phyloP scores from a whole-genome alignment of 2,888 invertebrate genomes.

The Stenchaetothrips biformis region DNA sequence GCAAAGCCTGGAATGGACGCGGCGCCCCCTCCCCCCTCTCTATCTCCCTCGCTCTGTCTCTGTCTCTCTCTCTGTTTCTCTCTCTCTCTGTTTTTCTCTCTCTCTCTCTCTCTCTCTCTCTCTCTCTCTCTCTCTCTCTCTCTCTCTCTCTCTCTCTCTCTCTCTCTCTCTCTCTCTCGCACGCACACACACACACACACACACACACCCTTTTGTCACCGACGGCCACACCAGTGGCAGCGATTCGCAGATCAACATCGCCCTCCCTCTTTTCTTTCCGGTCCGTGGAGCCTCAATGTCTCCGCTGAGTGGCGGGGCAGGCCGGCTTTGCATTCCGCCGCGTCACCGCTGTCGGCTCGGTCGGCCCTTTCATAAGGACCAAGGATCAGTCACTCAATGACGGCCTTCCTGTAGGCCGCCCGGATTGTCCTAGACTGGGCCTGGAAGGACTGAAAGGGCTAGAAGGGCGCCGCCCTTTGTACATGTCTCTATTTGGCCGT shows the following conservation, averaged over 20 bases:
- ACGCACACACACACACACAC: background rate
- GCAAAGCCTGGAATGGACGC: background rate
- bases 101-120: background rate
- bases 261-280: background rate
- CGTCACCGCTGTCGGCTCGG: no score
- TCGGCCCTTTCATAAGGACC: background rate
- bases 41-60: no score
- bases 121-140: background rate
- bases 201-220: background rate
- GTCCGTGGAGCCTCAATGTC: background rate
- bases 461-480: background rate
- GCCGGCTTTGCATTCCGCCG: no score
- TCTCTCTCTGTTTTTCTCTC: background rate
- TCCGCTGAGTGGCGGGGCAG: no score
- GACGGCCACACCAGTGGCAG: background rate
- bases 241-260: background rate
- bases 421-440: background rate
- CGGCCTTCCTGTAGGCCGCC: background rate
- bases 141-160: constrained; percentile 16
- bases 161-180: background rate
- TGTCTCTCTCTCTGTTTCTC: background rate
- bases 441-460: background rate
- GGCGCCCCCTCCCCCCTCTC: background rate
- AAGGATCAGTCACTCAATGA: background rate
- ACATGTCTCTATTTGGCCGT: background rate